Base-by-base conservation (phyloP, 2,797 vertebrate species). In the Triplophysa yarkandensis region DNA sequence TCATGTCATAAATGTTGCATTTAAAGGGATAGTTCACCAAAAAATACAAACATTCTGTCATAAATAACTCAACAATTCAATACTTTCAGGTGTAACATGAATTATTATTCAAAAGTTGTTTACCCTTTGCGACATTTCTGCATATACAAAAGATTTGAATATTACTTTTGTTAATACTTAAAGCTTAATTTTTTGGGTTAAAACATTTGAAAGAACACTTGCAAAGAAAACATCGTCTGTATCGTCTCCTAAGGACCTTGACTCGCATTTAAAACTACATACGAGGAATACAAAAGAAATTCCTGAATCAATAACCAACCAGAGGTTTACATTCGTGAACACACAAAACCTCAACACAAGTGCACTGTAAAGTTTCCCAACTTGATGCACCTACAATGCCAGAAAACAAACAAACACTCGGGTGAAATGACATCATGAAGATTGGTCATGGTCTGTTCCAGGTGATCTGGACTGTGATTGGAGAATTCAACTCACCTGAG, bases 401-500 rank as follows among this genome's bases (percentile, higher is more conserved):
- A 54, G 10, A 1, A 54, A 54, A 25, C 8, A 8, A 54, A 57
- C 10, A 14, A 13, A 23, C 41, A 19, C 4, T 0, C 2, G 55
- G 6, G 11, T 27, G 16, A 34, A n/a, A 19, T 58, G 17, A 58
- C 55, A 9, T 17, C 16, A 58, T 32, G 55, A 34, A 6, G 4
- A 1, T 23, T 4, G 28, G 2, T 34, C 5, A 25, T 11, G 30
- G 13, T 64, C 11, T 13, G 27, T 63, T 54, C 52, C 3, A 52
- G 17, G 63, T 34, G 28, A 27, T 60, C 54, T 28, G 64, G 9
- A 27, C 16, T 30, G 32, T 43, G 43, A 60, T 27, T 36, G 54
- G 30, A 14, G 21, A 67, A 65, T 32, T 6, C 78, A 64, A 46
- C 77, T 64, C 88, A 94, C 93, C 90, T 80, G 89, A 82, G 76